Evolutionary conservation across 1,140 invertebrate genomes (phyloP), one percentile per base, ranked within the genome.

Genomic region (Daktulosphaira vitifoliae): DNA sequence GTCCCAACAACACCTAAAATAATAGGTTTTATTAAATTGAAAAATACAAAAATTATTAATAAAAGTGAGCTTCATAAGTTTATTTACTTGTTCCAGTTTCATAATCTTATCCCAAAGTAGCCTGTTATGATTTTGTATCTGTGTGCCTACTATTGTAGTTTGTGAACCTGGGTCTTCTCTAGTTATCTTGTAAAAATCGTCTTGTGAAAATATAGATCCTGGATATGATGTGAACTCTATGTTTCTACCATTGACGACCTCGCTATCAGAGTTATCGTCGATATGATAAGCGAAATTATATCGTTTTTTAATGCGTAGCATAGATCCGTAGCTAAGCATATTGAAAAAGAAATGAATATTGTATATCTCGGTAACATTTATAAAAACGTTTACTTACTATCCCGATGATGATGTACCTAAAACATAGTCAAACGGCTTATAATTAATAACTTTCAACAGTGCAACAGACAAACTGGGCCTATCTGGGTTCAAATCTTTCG

Each of bases 221-320:
- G 93, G 92, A 74, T 95, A 96, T 0, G 91, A 88, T 1, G 91
- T 88, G 75, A 94, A 91, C 8, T 83, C 81, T 4, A 78, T 74
- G 7, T 74, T 72, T 59, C 76, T 74, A 1, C 86, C 87, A 1
- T 87, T 83, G 22, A 87, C 82, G 2, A 76, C 70, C 8, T 76
- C 70, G 38, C 79, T 76, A 33, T 71, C 56, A 44, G 29, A 38
- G 2, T 44, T 50, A 0, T 81, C 78, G 37, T 80, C 78, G 25
- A 78, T 72, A 68, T 86, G 87, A 71, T 86, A 92, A 67, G 82
- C 82, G 64, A 96, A 85, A 70, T 87, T 87, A 76, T 96, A 96
- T 66, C 85, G 84, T 75, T 97, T 97, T 70, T 94, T 78, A 16
- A 96, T 83, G 68, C 91, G 79, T 51, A 94, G 77, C 92, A 97